A percentile compares a stretch with the other conserved stretches of the same genome.
Evolutionary conservation across 2,888 invertebrate species (phyloP).

Genomic region (Epirrita christyi): DNA sequence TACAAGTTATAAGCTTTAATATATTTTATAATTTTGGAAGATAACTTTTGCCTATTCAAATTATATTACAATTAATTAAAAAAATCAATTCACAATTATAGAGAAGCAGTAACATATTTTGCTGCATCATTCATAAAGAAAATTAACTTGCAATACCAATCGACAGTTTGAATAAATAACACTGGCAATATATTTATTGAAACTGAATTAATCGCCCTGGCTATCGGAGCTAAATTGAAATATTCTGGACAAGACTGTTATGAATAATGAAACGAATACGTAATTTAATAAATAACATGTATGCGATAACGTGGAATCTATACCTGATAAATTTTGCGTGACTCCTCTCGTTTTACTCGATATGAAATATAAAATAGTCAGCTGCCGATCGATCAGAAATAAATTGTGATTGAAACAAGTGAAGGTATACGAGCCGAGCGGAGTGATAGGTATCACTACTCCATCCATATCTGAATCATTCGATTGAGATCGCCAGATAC

Average conservation of each 20-base stretch:
- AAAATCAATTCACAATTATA: background rate
- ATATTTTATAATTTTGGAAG: no score
- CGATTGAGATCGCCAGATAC: background rate
- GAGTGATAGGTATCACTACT: slow-evolving; percentile 1
- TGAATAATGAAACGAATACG: slow-evolving; percentile 63
- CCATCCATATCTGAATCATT: slow-evolving; percentile 1
- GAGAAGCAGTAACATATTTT: background rate
- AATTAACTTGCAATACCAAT: slow-evolving; percentile 26
- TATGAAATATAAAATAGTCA: slow-evolving; percentile 12
- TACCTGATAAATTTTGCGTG: slow-evolving; percentile 16
- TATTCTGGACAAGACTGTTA: slow-evolving; percentile 62
- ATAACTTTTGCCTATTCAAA: no score
- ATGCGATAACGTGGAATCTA: slow-evolving; percentile 9
- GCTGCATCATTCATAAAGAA: slow-evolving; percentile 15
- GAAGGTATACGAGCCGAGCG: slow-evolving; percentile 23
- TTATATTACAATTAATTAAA: no score
- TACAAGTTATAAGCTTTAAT: no score
- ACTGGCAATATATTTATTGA: slow-evolving; percentile 40
- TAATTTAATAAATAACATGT: slow-evolving; percentile 49
- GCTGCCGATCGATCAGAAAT: slow-evolving; percentile 1
- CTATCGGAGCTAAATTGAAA: slow-evolving; percentile 45
- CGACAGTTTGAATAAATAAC: slow-evolving; percentile 22
- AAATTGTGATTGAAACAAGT: slow-evolving; percentile 6
- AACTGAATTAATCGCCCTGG: slow-evolving; percentile 43
- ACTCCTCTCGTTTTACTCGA: slow-evolving; percentile 1